Evolutionary conservation across 2,888 invertebrate genomes (phyloP).

Genomic region (Stegana nigrithorax): DNA sequence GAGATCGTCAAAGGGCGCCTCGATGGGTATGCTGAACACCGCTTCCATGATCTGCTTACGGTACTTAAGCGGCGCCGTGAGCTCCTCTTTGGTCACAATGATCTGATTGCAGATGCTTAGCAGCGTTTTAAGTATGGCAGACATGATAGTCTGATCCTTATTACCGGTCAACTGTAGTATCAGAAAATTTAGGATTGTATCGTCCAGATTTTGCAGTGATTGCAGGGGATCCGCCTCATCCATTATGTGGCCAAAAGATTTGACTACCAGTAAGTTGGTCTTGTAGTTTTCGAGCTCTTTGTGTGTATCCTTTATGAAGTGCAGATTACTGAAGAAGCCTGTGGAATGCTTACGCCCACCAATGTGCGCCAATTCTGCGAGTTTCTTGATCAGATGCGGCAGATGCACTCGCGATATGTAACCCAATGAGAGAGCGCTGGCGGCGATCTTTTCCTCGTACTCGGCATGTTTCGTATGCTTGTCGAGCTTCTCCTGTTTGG

Average conservation of each 20-base stretch:
- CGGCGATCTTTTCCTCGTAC: constrained; percentile 73
- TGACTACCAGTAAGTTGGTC: constrained; percentile 81
- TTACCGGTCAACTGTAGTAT: constrained; percentile 70
- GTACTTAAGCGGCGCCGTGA: constrained; percentile 59
- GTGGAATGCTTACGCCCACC: constrained; percentile 77
- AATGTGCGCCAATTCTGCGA: constrained; percentile 80
- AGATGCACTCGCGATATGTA: constrained; percentile 82
- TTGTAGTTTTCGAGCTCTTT: constrained; percentile 77
- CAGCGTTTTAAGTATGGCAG: constrained; percentile 72
- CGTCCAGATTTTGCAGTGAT: constrained; percentile 74
- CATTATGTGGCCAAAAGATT: constrained; percentile 85
- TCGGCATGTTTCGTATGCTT: constrained; percentile 68
- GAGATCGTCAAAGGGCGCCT: constrained; percentile 73
- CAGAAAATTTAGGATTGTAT: constrained; percentile 70
- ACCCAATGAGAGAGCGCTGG: constrained; percentile 79
- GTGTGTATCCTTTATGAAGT: constrained; percentile 82
- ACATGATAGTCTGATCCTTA: constrained; percentile 71
- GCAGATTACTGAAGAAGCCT: constrained; percentile 76
- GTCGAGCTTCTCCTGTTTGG: constrained; percentile 70
- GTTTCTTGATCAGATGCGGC: constrained; percentile 79
- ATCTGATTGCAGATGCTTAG: constrained; percentile 65
- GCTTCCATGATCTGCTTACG: constrained; percentile 72
- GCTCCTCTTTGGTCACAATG: constrained; percentile 61
- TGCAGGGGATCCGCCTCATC: constrained; percentile 79
- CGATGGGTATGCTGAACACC: constrained; percentile 71